These are phyloP conservation scores for Capitella teleta DNA, from an alignment of 1,140 invertebrate species.

Conservation along the genomic window DNA sequence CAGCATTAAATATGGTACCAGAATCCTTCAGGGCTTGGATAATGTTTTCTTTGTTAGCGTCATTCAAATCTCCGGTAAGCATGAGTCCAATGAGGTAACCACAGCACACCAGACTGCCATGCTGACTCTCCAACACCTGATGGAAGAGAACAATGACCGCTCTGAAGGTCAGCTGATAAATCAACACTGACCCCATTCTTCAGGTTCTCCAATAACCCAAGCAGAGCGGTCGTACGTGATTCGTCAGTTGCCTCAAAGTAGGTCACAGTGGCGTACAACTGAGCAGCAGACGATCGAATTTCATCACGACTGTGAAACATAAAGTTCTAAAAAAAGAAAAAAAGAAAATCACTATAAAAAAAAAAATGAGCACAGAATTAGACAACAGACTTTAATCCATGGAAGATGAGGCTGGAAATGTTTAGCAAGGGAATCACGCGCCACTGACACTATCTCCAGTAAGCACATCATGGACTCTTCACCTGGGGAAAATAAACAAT, in stretches of 20 bases:
- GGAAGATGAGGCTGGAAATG: conserved; percentile 48
- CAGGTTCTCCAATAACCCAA: conserved; percentile 22
- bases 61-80: conserved; percentile 45
- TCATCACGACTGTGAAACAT: conserved; percentile 61
- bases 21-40: too few species aligned
- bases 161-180: too few species aligned
- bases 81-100: conserved; percentile 57
- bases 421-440: conserved; percentile 50
- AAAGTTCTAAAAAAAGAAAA: conserved; percentile 43
- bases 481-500: conserved; percentile 20
- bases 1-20: conserved; percentile 1
- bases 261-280: conserved; percentile 57
- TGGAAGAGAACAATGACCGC: too few species aligned
- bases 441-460: conserved; percentile 60
- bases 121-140: conserved; percentile 55
- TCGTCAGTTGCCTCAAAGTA: too few species aligned
- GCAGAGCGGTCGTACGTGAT: too few species aligned
- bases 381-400: conserved; percentile 50
- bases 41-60: too few species aligned
- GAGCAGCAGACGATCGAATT: conserved; percentile 56
- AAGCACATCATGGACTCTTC: conserved; percentile 53
- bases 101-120: conserved; percentile 58
- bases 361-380: too few species aligned
- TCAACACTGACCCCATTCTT: conserved; percentile 19
- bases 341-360: too few species aligned